Evolutionary conservation across 2,888 invertebrate genomes (phyloP).

Genomic region (Pegoplata infirma): DNA sequence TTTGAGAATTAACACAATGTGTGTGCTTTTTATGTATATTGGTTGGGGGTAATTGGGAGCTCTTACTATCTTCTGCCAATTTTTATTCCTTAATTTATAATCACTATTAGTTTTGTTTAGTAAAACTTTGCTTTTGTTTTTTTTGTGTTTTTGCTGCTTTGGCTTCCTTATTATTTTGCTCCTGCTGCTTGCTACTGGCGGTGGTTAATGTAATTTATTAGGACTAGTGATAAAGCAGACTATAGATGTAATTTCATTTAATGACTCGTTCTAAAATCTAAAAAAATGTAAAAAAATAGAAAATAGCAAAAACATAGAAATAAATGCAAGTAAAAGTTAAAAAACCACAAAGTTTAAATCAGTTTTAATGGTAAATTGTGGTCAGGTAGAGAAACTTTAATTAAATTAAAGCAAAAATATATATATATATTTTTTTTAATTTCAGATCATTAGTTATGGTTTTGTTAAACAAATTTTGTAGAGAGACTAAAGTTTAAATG

Average conservation of each 20-base stretch:
- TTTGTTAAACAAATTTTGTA: no score
- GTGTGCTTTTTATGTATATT: background rate
- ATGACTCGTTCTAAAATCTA: slow-evolving; percentile 66
- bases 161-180: background rate
- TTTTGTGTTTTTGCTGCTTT: slow-evolving; percentile 4
- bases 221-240: slow-evolving; percentile 57
- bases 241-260: slow-evolving; percentile 64
- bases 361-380: background rate
- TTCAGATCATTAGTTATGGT: no score
- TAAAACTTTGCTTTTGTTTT: background rate
- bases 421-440: no score
- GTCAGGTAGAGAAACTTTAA: background rate
- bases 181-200: slow-evolving; percentile 34
- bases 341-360: background rate
- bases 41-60: background rate
- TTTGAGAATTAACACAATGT: background rate
- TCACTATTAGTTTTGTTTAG: background rate
- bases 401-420: background rate
- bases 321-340: background rate
- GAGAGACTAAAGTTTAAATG: no score
- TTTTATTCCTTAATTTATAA: background rate
- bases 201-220: slow-evolving; percentile 61
- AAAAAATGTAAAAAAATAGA: slow-evolving; percentile 1
- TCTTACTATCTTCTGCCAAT: background rate
- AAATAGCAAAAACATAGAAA: no score